phyloP scores from a whole-genome alignment of 2,797 vertebrate genomes.

The Chelonia mydas region DNA sequence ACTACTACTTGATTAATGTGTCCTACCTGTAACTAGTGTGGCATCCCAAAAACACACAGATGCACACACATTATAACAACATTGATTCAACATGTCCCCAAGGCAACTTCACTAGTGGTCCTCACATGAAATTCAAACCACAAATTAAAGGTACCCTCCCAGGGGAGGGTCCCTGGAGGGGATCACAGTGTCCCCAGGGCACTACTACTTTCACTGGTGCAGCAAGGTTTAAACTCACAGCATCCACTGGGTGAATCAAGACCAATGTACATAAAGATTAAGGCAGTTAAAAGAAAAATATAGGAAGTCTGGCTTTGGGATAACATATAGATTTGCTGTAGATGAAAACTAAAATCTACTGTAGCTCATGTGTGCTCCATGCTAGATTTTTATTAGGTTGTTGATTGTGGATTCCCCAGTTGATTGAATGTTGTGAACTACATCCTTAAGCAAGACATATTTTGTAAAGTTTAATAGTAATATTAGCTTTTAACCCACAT shows the following conservation, averaged over 20 bases:
- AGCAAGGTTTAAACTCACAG: neutral
- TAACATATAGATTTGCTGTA: neutral
- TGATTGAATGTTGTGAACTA: neutral
- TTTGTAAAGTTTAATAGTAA: neutral
- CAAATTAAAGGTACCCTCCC: constrained; percentile 49
- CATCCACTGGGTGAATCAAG: neutral
- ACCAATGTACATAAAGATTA: neutral
- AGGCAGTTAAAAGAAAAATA: neutral
- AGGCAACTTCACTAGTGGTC: constrained; percentile 36
- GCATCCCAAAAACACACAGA: neutral
- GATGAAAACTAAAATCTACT: neutral
- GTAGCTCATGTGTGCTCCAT: neutral
- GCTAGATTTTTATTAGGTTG: neutral
- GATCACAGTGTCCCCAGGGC: constrained; percentile 19
- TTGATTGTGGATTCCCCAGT: neutral
- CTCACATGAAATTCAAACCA: neutral
- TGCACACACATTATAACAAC: neutral
- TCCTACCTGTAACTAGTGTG: constrained; percentile 43
- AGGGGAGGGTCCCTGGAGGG: constrained; percentile 8
- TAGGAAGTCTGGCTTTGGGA: neutral
- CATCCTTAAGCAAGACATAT: neutral
- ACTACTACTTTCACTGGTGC: neutral
- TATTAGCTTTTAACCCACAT: neutral
- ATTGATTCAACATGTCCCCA: neutral
- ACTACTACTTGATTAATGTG: constrained; percentile 66